These are phyloP conservation scores for Atta colombica DNA, from an alignment of 1,140 invertebrate species.

Conservation along the genomic window DNA sequence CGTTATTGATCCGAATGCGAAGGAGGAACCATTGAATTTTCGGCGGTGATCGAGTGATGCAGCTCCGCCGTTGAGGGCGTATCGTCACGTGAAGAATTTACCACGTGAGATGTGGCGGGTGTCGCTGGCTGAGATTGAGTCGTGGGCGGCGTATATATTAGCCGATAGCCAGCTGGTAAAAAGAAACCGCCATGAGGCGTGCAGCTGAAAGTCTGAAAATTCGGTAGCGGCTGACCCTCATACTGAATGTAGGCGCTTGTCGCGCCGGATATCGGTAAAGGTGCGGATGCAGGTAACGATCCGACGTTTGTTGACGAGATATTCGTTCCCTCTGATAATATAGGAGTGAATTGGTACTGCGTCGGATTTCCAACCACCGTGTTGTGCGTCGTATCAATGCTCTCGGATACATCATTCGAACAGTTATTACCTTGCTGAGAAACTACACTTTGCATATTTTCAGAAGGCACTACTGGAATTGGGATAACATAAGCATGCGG, in stretches of 20 bases:
- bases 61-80: conserved; percentile 82
- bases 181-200: conserved; percentile 83
- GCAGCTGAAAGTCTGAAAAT: conserved; percentile 81
- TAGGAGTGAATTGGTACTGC: conserved; percentile 82
- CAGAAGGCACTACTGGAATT: conserved; percentile 85
- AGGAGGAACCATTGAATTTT: conserved; percentile 62
- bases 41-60: conserved; percentile 70
- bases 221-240: conserved; percentile 78
- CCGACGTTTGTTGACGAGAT: conserved; percentile 64
- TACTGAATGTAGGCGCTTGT: conserved; percentile 80
- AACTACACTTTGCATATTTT: conserved; percentile 80
- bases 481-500: conserved; percentile 85
- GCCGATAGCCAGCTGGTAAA: conserved; percentile 82
- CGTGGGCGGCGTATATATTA: conserved; percentile 83
- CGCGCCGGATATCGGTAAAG: conserved; percentile 72
- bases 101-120: conserved; percentile 81
- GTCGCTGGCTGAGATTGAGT: conserved; percentile 82
- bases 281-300: conserved; percentile 66
- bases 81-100: conserved; percentile 82
- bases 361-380: conserved; percentile 70
- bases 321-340: conserved; percentile 77
- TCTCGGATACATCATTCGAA: conserved; percentile 67
- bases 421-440: conserved; percentile 70
- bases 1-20: conserved; percentile 77
- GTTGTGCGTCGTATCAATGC: conserved; percentile 72